Conservation (phyloP, 2,888 invertebrate genomes). For the Pachymerium ferrugineum region DNA sequence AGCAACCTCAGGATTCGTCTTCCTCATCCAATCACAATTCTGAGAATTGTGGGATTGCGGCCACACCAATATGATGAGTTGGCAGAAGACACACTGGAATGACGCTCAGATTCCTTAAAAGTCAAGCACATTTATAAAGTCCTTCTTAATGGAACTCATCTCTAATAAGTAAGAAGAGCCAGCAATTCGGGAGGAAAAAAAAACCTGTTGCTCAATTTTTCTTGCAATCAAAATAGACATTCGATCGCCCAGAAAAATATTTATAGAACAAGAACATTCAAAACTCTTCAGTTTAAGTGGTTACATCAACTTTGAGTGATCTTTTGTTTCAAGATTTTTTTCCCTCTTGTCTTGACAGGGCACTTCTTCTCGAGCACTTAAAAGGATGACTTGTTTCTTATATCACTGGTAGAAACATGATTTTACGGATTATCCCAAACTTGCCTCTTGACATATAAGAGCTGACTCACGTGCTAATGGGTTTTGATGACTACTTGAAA, state of each 20-base stretch:
- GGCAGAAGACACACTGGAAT: slow-evolving; percentile 2
- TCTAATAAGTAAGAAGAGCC: background rate
- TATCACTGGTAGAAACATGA: background rate
- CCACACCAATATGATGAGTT: background rate
- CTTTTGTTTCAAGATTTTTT: background rate
- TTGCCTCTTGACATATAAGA: background rate
- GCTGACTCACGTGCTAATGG: background rate
- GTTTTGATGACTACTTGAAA: too few species aligned
- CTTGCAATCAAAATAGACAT: too few species aligned
- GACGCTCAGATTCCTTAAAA: slow-evolving; percentile 12
- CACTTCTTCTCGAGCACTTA: background rate
- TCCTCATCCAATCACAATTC: background rate
- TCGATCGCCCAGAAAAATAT: too few species aligned
- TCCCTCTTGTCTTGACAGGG: background rate
- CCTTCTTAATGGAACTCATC: background rate
- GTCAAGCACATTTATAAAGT: slow-evolving; percentile 5
- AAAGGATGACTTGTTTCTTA: background rate
- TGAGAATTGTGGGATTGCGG: background rate
- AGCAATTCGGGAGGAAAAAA: background rate
- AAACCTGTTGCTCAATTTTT: slow-evolving; percentile 12
- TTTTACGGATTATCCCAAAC: too few species aligned
- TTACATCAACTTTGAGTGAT: background rate
- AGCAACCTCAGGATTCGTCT: background rate
- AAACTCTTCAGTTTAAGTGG: background rate
- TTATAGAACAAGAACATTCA: too few species aligned